Evolutionary conservation across 2,113 vertebrate genomes (phyloP).

Genomic region (Dendrocopos noguchii): DNA sequence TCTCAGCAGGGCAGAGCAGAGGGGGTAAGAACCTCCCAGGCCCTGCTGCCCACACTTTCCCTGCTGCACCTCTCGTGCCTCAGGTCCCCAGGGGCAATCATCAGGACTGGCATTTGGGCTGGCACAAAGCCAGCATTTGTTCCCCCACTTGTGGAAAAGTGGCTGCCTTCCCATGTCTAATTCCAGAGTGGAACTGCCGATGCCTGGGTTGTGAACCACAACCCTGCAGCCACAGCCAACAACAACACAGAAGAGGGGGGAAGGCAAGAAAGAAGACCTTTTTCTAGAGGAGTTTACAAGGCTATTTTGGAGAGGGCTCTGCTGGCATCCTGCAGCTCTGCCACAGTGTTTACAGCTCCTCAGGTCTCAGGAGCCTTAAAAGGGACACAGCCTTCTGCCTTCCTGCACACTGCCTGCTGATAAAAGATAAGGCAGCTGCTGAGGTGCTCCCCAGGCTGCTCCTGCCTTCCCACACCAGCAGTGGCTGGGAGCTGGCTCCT

Average conservation of each 20-base stretch:
- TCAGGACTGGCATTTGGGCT: not conserved
- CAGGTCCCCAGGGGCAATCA: not conserved
- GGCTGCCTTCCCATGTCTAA: slow-evolving; percentile 64
- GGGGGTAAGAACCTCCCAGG: too few species aligned
- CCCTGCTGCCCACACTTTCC: too few species aligned
- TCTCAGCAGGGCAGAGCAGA: too few species aligned
- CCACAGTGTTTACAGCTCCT: slow-evolving; percentile 58
- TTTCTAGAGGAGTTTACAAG: slow-evolving; percentile 48
- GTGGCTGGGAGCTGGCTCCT: not conserved
- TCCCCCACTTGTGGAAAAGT: slow-evolving; percentile 61
- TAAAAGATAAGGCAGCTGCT: not conserved
- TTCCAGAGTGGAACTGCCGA: slow-evolving; percentile 67
- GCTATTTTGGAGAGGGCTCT: slow-evolving; percentile 52
- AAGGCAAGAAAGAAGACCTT: not conserved
- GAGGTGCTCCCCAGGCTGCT: not conserved
- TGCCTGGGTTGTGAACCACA: slow-evolving; percentile 60
- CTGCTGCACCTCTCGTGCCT: not conserved
- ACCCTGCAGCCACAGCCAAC: slow-evolving; percentile 17
- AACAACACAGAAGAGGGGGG: slow-evolving; percentile 53
- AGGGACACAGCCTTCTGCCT: not conserved
- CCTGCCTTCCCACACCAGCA: not conserved
- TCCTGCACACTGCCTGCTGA: slow-evolving; percentile 9
- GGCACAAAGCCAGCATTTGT: not conserved
- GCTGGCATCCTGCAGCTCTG: slow-evolving; percentile 25
- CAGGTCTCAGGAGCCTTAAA: slow-evolving; percentile 37